phyloP scores from a whole-genome alignment of 1,140 invertebrate species.

The Drosophila saltans region DNA sequence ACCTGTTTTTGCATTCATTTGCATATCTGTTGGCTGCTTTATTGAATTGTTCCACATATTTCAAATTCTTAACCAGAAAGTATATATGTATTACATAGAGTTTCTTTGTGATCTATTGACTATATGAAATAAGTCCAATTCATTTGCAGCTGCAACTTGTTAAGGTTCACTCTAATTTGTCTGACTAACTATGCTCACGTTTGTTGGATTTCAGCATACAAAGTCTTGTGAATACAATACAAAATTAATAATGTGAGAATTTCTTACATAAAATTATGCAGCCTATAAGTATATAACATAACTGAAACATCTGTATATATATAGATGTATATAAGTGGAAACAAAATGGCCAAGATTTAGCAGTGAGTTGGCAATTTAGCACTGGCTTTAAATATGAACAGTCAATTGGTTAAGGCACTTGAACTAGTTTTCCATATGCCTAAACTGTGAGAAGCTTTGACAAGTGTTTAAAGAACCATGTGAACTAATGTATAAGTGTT shows the following conservation, averaged over 20 bases:
- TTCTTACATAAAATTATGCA: constrained; percentile 64
- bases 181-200: constrained; percentile 26
- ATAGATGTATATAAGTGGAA: not conserved
- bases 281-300: constrained; percentile 9
- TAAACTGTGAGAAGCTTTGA: not conserved
- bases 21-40: constrained; percentile 48
- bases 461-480: not conserved
- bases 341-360: constrained; percentile 26
- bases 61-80: constrained; percentile 73
- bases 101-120: constrained; percentile 49
- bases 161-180: constrained; percentile 47
- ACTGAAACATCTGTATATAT: not conserved
- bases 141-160: constrained; percentile 67
- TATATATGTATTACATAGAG: not conserved
- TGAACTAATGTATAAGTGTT: not conserved
- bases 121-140: constrained; percentile 44
- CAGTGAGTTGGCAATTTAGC: constrained; percentile 38
- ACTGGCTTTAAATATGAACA: constrained; percentile 10
- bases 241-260: constrained; percentile 76
- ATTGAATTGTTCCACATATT: constrained; percentile 78
- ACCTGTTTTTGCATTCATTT: constrained; percentile 31
- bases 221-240: constrained; percentile 67
- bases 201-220: constrained; percentile 46
- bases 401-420: constrained; percentile 28
- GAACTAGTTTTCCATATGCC: constrained; percentile 15